A percentile compares a stretch with the other conserved stretches of the same genome.
Conservation (phyloP, 2,113 vertebrate genomes). For the Pungitius pungitius region DNA sequence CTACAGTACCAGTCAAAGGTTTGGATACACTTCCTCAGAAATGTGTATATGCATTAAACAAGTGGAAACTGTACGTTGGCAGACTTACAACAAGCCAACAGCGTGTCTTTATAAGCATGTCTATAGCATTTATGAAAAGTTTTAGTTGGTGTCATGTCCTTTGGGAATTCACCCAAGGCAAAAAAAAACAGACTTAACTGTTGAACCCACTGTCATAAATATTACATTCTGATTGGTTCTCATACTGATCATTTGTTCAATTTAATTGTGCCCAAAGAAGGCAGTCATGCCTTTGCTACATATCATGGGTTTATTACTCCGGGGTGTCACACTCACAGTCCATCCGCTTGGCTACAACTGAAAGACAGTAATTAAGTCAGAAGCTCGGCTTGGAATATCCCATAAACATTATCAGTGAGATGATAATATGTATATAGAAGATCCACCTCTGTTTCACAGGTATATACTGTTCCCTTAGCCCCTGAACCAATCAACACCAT, state of each 20-base stretch:
- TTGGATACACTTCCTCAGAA: too few species aligned
- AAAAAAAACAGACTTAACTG: too few species aligned
- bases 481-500: slow-evolving; percentile 13
- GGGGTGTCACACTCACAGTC: background rate
- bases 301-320: background rate
- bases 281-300: background rate
- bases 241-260: background rate
- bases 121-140: too few species aligned
- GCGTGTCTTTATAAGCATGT: too few species aligned
- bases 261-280: background rate
- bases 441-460: slow-evolving; percentile 8
- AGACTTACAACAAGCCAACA: too few species aligned
- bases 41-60: too few species aligned
- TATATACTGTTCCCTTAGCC: background rate
- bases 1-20: too few species aligned
- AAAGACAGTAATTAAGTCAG: background rate
- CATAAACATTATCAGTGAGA: background rate
- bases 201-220: background rate
- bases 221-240: background rate
- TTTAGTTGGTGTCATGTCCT: too few species aligned
- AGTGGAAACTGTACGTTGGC: too few species aligned
- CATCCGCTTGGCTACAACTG: background rate
- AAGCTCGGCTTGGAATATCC: background rate
- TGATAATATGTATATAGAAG: background rate
- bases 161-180: too few species aligned